Percentiles rank a stretch among this genome's conserved stretches.
These are phyloP conservation scores for Drymodes brunneopygia DNA, from an alignment of 2,113 vertebrate genomes.

Conservation along the genomic window DNA sequence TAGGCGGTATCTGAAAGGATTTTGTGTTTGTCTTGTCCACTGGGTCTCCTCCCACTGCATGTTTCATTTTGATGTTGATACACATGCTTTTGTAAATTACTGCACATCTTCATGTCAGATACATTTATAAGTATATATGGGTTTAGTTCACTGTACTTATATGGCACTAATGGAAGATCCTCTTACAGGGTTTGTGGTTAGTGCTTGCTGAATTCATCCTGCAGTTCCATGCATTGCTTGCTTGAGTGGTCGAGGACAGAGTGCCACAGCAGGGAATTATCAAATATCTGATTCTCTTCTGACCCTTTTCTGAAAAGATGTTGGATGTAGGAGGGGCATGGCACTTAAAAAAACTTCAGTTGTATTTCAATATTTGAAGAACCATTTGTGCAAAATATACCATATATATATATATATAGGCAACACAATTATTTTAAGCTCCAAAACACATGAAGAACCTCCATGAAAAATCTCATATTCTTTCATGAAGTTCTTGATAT, in stretches of 20 bases:
- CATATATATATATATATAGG: background rate
- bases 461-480: background rate
- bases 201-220: background rate
- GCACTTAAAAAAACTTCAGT: background rate
- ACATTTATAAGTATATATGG: background rate
- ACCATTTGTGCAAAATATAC: background rate
- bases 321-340: background rate
- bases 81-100: background rate
- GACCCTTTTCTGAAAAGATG: background rate
- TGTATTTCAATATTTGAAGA: background rate
- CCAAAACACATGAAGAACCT: background rate
- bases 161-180: background rate
- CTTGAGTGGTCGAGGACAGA: background rate
- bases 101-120: background rate
- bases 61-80: background rate
- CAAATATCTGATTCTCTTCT: background rate
- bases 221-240: background rate
- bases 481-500: background rate
- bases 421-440: background rate
- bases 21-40: background rate
- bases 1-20: background rate
- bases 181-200: background rate
- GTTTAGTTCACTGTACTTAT: background rate
- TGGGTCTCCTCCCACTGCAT: background rate
- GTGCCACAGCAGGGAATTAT: background rate